Percentiles rank a stretch among this genome's conserved stretches.
phyloP scores from a whole-genome alignment of 2,888 invertebrate genomes.

The Coenonympha arcania region DNA sequence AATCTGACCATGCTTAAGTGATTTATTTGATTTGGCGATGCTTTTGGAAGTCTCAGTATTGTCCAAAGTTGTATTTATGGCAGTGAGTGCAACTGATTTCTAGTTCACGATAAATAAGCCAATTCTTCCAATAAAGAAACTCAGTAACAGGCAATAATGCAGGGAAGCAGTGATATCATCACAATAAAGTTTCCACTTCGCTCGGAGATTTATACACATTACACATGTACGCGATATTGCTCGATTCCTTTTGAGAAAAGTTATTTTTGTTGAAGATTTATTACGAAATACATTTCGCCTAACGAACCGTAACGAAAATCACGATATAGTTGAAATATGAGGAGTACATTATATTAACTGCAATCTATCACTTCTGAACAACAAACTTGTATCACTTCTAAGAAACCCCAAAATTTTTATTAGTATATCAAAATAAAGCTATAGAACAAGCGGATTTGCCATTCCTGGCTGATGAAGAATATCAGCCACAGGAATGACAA shows the following conservation, averaged over 20 bases:
- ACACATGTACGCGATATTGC: constrained; percentile 3
- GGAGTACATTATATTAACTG: neutral
- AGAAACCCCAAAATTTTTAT: no score
- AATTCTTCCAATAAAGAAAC: constrained; percentile 15
- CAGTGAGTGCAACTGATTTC: neutral
- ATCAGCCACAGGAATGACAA: no score
- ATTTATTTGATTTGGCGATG: no score
- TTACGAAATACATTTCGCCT: neutral
- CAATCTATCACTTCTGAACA: neutral
- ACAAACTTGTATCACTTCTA: no score
- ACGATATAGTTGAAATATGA: neutral
- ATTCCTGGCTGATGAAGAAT: no score
- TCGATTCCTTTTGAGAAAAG: constrained; percentile 1
- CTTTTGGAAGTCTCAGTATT: no score
- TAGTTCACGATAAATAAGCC: constrained; percentile 11
- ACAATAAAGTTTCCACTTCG: constrained; percentile 10
- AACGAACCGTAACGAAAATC: neutral
- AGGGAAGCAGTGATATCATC: constrained; percentile 8
- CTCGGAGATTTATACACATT: constrained; percentile 11
- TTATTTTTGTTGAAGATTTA: constrained; percentile 5
- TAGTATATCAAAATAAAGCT: no score
- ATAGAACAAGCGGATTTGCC: no score
- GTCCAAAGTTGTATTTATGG: neutral
- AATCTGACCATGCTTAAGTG: no score
- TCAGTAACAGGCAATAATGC: constrained; percentile 10